Base-by-base conservation (phyloP, 1,140 invertebrate species). In the Drosophila nannoptera region DNA sequence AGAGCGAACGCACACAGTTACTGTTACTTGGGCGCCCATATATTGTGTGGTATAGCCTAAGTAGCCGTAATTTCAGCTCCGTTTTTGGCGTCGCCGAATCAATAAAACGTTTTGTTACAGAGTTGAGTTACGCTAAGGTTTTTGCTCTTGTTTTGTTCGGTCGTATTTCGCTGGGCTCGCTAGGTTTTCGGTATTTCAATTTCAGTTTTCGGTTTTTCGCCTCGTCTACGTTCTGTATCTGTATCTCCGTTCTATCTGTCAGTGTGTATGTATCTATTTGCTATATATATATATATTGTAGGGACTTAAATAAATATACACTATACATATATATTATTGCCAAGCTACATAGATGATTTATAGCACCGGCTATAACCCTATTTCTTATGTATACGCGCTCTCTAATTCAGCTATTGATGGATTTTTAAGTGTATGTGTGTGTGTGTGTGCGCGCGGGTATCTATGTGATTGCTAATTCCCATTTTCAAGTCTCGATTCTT, bases 91-190 rank as follows among this genome's bases (percentile, higher is more conserved):
- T 55, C 80, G 62, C 75, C 63, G 66, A 84, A 84, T 84, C 80
- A 84, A 84, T 84, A 84, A 83, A 84, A 84, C 70, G 70, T 76
- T 84, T 78, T 55, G 54, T 59, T 59, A 35, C 55, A 69, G 55
- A 61, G 65, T 56, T 73, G 71, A 83, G 69, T 70, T 83, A 73
- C 76, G 73, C 73, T 83, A 73, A 84, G 80, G 80, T 78, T 84
- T 63, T 72, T 72, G 38, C 62, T 58, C 8, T 63, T 80, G 61
- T 77, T 80, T 73, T 63, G 76, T 80, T 83, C 80, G 80, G 80
- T 76, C 76, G 69, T 52, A 73, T 75, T 77, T 67, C 68, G 67
- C 9, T 38, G 6, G 52, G 62, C 5, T 46, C 45, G 16, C 45
- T 49, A 12, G 49, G 60, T 77, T 63, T 59, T 66, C 38, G 54